Evolutionary conservation across 2,888 invertebrate genomes (phyloP), one percentile per base, ranked within the genome.

Genomic region (Sabatieria punctata): DNA sequence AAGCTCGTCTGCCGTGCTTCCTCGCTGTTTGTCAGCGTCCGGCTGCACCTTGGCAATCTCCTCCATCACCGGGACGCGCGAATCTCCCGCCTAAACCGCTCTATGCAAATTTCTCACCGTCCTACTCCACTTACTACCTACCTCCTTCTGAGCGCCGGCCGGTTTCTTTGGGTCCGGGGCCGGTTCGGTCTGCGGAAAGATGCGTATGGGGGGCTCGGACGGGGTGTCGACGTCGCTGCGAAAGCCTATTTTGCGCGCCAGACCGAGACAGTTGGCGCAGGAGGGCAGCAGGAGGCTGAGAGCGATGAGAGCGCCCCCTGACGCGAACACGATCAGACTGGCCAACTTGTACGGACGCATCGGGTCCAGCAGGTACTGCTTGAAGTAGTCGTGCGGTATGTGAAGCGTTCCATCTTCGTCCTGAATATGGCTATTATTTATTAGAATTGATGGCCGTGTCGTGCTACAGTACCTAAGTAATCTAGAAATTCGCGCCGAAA

Each of bases 231-330:
- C 15, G 30, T 8, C 8, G 15, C 30, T 30, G 8, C 30, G 8
- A 15, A 30, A 30, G 8, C 30, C 30, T n/a, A n/a, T n/a, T n/a
- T n/a, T n/a, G 30, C 30, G 8, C 15, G 8, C 30, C 30, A 30
- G 8, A 30, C 30, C 15, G 30, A 30, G 15, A 30, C 30, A 30
- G 30, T 15, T 15, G 8, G 15, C 15, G 30, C 38, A 44, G 11
- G 39, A 13, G 4, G 44, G 44, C n/a, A 44, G 19, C 22, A 44
- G 18, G n/a, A 44, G 37, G 18, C 30, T 37, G 13, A 35, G n/a
- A 6, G 44, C 13, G 15, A 44, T 21, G 4, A 44, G 19, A 3
- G 18, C 13, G 8, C 44, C 44, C 8, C 44, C 44, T 4, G 39
- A 18, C 22, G 44, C 38, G 24, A 44, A 44, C 19, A 35, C 37